These are phyloP conservation scores for Hyphantria cunea DNA, from an alignment of 1,140 invertebrate genomes.

Conservation along the genomic window DNA sequence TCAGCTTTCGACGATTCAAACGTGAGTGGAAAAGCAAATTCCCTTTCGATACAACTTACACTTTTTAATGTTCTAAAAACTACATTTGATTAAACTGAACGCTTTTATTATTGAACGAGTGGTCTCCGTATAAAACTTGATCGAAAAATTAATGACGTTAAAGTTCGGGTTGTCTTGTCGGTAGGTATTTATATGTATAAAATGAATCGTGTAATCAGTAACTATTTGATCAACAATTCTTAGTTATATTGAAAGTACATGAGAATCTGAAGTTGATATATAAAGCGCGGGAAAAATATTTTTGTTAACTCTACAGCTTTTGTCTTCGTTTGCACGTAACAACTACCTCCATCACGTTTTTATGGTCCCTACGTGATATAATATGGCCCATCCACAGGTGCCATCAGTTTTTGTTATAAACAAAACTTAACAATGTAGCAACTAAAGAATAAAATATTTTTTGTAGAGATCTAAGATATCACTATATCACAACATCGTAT, in stretches of 20 bases:
- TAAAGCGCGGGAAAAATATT: background rate
- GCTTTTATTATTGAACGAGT: background rate
- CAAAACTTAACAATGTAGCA: conserved; percentile 17
- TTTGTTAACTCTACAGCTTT: background rate
- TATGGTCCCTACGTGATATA: conserved; percentile 32
- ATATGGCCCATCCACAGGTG: conserved; percentile 19
- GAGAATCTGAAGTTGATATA: no score
- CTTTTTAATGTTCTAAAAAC: conserved; percentile 17
- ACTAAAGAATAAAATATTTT: conserved; percentile 11
- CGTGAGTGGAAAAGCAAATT: background rate
- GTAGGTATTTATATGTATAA: background rate
- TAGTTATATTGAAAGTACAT: no score
- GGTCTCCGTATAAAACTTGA: background rate
- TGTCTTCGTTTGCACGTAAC: conserved; percentile 18
- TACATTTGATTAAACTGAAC: background rate
- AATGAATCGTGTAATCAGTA: no score
- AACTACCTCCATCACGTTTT: conserved; percentile 19
- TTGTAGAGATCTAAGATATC: conserved; percentile 10
- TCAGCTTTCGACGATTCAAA: no score
- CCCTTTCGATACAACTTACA: conserved; percentile 23
- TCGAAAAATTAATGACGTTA: background rate
- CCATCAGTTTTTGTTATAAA: conserved; percentile 11
- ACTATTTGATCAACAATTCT: no score
- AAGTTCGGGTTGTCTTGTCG: background rate
- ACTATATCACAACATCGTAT: conserved; percentile 11